Evolutionary conservation across 35 echinoderm and acorn worm species (phyloP).

Genomic region (Nesometra sesokonis): DNA sequence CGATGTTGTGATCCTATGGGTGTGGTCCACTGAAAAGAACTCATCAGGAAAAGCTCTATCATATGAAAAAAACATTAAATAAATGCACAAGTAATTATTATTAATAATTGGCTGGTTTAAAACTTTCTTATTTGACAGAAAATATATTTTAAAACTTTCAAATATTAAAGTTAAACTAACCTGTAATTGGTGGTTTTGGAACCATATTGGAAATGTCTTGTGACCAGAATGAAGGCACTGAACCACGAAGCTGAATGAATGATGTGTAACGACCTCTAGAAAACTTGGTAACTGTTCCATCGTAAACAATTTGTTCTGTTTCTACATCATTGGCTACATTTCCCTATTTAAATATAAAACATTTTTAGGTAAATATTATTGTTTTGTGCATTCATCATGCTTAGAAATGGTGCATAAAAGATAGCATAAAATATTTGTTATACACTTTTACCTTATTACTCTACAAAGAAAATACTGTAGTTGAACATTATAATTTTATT

Average conservation of each 20-base stretch:
- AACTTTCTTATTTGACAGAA: too few relatives aligned
- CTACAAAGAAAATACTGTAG: too few relatives aligned
- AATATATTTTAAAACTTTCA: too few relatives aligned
- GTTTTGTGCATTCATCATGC: not conserved
- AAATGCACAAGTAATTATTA: too few relatives aligned
- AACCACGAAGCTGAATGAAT: constrained; percentile 62
- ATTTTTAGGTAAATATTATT: not conserved
- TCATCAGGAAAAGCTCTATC: too few relatives aligned
- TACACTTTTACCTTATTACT: too few relatives aligned
- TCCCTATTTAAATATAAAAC: constrained; percentile 57
- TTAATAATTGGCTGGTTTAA: too few relatives aligned
- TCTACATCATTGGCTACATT: constrained; percentile 93
- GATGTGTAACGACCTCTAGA: constrained; percentile 80
- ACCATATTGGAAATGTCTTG: constrained; percentile 95
- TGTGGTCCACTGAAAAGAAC: too few relatives aligned
- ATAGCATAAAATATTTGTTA: not conserved
- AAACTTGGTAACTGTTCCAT: constrained; percentile 64
- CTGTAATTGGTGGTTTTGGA: constrained; percentile 91
- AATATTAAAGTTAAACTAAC: constrained; percentile 22
- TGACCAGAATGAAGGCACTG: constrained; percentile 86
- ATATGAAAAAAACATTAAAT: too few relatives aligned
- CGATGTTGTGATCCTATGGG: too few relatives aligned
- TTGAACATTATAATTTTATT: too few relatives aligned
- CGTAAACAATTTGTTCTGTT: constrained; percentile 98
- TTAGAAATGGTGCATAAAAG: not conserved